phyloP scores from a whole-genome alignment of 2,888 invertebrate genomes.

The Erebia aethiops region DNA sequence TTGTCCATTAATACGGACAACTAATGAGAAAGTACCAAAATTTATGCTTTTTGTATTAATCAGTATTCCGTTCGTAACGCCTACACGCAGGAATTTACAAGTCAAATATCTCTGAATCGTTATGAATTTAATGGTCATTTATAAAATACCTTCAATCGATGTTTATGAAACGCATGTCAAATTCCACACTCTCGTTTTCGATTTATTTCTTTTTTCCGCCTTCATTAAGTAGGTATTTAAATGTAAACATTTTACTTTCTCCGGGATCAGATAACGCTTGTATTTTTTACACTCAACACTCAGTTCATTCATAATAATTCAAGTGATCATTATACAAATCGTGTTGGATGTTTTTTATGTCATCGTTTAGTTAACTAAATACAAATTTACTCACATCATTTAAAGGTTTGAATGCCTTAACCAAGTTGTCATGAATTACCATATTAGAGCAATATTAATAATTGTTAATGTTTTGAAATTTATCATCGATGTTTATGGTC shows the following conservation, averaged over 20 bases:
- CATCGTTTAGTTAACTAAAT: neutral
- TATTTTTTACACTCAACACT: constrained; percentile 34
- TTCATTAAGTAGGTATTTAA: constrained; percentile 57
- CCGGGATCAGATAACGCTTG: constrained; percentile 67
- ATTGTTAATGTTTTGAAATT: constrained; percentile 21
- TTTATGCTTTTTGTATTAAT: constrained; percentile 19
- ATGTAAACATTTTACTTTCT: constrained; percentile 67
- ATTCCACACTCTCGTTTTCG: constrained; percentile 74
- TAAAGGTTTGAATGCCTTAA: neutral
- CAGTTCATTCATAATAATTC: constrained; percentile 33
- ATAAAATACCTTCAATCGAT: constrained; percentile 49
- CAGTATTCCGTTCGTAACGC: constrained; percentile 23
- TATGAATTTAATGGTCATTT: constrained; percentile 50
- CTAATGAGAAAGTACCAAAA: constrained; percentile 21
- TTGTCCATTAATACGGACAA: too few relatives aligned
- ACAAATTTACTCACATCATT: neutral
- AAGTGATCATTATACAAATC: constrained; percentile 17
- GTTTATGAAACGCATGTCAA: constrained; percentile 67
- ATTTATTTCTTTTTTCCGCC: constrained; percentile 64
- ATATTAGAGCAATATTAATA: neutral
- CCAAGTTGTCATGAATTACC: neutral
- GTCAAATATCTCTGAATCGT: constrained; percentile 46
- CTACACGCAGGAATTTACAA: constrained; percentile 37
- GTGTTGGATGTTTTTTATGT: constrained; percentile 6
- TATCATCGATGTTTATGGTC: constrained; percentile 54